Evolutionary conservation across 2,797 vertebrate genomes (phyloP), one percentile per base, ranked within the genome.

Genomic region (Petrocephalus schoutedeni): DNA sequence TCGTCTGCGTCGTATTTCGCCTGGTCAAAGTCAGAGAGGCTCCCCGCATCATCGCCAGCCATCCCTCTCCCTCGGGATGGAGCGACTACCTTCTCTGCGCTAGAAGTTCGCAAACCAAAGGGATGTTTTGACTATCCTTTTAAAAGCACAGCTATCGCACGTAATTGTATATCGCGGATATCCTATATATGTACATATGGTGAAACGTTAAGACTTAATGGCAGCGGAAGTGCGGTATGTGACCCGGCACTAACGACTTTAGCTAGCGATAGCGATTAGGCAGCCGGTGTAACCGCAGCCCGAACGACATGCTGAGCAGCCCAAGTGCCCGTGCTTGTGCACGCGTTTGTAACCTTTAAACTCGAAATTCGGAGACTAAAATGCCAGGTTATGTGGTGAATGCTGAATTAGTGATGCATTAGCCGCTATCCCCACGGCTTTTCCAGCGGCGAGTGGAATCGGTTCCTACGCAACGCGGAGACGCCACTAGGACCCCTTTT

Each of bases 1-100:
- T 98, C 96, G 16, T 96, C 97, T 0, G 95, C 91, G 28, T 97
- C 97, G 5, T 95, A 96, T 88, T 97, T 97, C 23, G 95, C 93
- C 59, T 96, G 96, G 89, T 97, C 96, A 92, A 96, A 89, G 14
- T 96, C 97, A 53, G 94, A 90, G 85, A 94, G 90, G 86, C 87
- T 91, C 86, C 89, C 88, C 36, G 57, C 90, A 53, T 97, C 95
- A 51, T 97, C 95, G 3, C 89, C 88, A 36, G 95, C 95, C 95
- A 96, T 86, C 57, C 49, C 84, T 28, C 67, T 58, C n/a, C 53
- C 80, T 28, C 19, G n/a, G 64, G 51, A 74, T 87, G 45, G 49
- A 57, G 59, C 45, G 41, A 88, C 19, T 57, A 51, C 10, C 23
- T 10, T 67, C 36, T 23, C 12, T 28, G 3, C 23, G 45, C 59